Base-by-base conservation (phyloP, 2,888 invertebrate species). In the Eilema sororculum region DNA sequence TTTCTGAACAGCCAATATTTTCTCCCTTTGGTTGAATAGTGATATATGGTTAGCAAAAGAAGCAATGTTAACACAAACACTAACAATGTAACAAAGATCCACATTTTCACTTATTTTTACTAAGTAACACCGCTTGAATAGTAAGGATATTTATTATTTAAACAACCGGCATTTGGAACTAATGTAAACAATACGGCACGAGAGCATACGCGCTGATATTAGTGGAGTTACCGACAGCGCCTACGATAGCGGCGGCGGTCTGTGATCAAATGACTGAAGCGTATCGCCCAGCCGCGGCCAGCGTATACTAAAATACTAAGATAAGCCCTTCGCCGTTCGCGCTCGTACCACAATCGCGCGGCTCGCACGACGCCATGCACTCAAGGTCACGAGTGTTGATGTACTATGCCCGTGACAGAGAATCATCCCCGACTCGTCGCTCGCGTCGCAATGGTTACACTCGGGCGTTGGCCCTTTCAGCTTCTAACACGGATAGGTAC, bases 1-100 rank as follows among this genome's bases (percentile, higher is more conserved):
- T 94, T 93, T 81, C 87, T 91, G 65, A 78, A 72, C 13, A 83
- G 78, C 95, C 95, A 95, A 82, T 95, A 92, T 77, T 94, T 94
- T 82, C 95, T 91, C 76, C 93, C 93, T 69, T 89, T 90, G 3
- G 91, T 87, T 1, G 89, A 73, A 75, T 91, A 95, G 76, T 95
- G 95, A 82, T 90, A 91, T 76, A 93, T 75, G 10, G 91, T 84
- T 70, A 95, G 84, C 68, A 91, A 78, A 64, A 91, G 13, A 70
- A 87, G 78, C 41, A 93, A 82, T 30, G 82, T 77, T 46, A 91
- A 63, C 71, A 94, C 68, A 73, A 91, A 79, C 78, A 86, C 86
- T 10, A 93, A 76, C 74, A 93, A 83, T 68, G 87, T 77, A 75
- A 89, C 84, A 84, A 85, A 84, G 72, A 91, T 77, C 87, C 87